Conservation (phyloP, 2,797 vertebrate genomes). For the Crenichthys baileyi region DNA sequence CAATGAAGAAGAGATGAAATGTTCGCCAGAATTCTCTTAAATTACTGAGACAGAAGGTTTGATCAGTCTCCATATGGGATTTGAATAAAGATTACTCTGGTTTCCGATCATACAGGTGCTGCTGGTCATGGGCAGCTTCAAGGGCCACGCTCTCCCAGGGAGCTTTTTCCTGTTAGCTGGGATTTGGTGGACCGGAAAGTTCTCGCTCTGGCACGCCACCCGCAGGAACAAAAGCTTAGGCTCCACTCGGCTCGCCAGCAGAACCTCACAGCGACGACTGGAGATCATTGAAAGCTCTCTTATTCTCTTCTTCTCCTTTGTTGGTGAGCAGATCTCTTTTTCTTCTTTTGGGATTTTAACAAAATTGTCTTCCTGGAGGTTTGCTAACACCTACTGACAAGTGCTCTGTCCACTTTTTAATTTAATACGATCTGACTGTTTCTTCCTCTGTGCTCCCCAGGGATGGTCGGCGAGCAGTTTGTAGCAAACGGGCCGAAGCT, state of each 20-base stretch:
- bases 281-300: constrained; percentile 88
- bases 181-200: constrained; percentile 92
- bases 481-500: constrained; percentile 84
- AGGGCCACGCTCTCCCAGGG: constrained; percentile 92
- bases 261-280: constrained; percentile 84
- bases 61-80: background rate
- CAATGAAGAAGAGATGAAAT: background rate
- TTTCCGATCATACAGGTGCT: constrained; percentile 21
- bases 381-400: background rate
- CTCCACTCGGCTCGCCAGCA: constrained; percentile 83
- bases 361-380: background rate
- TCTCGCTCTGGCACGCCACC: constrained; percentile 85
- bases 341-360: background rate
- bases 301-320: constrained; percentile 83
- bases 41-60: background rate
- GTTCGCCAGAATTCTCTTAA: background rate
- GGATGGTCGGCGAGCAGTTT: constrained; percentile 92
- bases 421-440: constrained; percentile 7
- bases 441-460: constrained; percentile 65
- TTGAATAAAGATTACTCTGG: background rate
- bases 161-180: constrained; percentile 87
- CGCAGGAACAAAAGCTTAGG: constrained; percentile 86
- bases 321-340: constrained; percentile 79
- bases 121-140: constrained; percentile 87
- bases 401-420: background rate